Conservation (phyloP, 2,888 invertebrate genomes). For the Melikaiella ostensackeni region DNA sequence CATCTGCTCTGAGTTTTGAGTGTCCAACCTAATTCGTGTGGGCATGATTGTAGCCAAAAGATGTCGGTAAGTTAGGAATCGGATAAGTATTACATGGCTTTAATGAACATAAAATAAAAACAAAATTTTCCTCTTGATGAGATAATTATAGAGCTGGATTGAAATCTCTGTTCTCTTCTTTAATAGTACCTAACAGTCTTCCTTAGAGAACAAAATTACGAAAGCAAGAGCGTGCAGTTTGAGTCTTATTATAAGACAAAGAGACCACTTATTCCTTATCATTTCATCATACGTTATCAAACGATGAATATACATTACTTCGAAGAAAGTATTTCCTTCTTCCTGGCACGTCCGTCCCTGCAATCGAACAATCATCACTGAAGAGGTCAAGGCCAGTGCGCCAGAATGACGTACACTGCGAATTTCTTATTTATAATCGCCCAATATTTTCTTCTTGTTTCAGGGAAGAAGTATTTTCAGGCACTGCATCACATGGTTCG, state of each 20-base stretch:
- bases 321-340: conserved; percentile 1
- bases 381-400: conserved; percentile 1
- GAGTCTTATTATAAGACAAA: conserved; percentile 19
- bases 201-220: not conserved
- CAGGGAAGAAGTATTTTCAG: conserved; percentile 60
- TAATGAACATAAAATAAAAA: not conserved
- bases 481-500: conserved; percentile 69
- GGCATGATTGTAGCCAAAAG: too few relatives aligned
- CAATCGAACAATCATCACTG: conserved; percentile 18
- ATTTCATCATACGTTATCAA: conserved; percentile 12
- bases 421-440: conserved; percentile 25
- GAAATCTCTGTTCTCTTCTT: not conserved
- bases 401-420: conserved; percentile 3
- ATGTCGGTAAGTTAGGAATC: too few relatives aligned
- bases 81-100: too few relatives aligned
- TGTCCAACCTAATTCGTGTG: too few relatives aligned
- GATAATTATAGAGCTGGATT: not conserved
- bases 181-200: conserved; percentile 33
- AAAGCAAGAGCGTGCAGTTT: conserved; percentile 7
- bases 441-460: conserved; percentile 12
- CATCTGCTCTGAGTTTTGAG: too few relatives aligned
- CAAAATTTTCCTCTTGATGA: not conserved
- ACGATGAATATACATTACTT: conserved; percentile 10
- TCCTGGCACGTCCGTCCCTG: conserved; percentile 29
- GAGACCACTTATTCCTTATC: not conserved